Evolutionary conservation across 2,888 invertebrate species (phyloP).

Genomic region (Melinaea marsaeus): DNA sequence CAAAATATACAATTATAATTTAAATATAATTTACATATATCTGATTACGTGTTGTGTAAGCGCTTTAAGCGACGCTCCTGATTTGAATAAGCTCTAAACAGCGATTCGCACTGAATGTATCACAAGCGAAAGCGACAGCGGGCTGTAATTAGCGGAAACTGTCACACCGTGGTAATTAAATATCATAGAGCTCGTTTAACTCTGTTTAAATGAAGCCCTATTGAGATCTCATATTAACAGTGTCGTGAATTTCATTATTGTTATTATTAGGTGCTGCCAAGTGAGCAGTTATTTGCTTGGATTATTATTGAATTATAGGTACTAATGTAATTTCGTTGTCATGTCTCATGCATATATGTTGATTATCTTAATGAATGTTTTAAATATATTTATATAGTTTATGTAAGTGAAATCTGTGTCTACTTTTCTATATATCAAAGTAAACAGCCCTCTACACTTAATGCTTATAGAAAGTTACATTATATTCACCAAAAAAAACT

Average conservation of each 20-base stretch:
- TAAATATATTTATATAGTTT: not conserved
- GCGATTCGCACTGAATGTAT: conserved; percentile 27
- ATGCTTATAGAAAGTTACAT: not conserved
- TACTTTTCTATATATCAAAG: not conserved
- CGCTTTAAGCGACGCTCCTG: conserved; percentile 32
- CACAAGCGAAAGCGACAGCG: not conserved
- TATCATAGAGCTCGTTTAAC: not conserved
- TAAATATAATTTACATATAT: not conserved
- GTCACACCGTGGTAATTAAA: conserved; percentile 1
- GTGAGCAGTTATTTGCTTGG: not conserved
- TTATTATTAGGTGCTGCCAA: not conserved
- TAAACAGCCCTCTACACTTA: not conserved
- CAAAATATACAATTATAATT: not conserved
- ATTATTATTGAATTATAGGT: not conserved
- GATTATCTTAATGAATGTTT: not conserved
- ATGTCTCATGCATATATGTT: too few relatives aligned
- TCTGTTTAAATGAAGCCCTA: not conserved
- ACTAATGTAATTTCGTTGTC: too few relatives aligned
- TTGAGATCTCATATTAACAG: conserved; percentile 20
- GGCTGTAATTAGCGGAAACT: not conserved
- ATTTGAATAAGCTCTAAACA: conserved; percentile 47
- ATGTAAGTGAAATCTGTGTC: too few relatives aligned
- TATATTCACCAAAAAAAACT: conserved; percentile 26
- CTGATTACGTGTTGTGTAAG: conserved; percentile 19
- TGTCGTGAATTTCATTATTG: conserved; percentile 17